These are phyloP conservation scores for Baccha elongata DNA, from an alignment of 2,888 invertebrate genomes.

Conservation along the genomic window DNA sequence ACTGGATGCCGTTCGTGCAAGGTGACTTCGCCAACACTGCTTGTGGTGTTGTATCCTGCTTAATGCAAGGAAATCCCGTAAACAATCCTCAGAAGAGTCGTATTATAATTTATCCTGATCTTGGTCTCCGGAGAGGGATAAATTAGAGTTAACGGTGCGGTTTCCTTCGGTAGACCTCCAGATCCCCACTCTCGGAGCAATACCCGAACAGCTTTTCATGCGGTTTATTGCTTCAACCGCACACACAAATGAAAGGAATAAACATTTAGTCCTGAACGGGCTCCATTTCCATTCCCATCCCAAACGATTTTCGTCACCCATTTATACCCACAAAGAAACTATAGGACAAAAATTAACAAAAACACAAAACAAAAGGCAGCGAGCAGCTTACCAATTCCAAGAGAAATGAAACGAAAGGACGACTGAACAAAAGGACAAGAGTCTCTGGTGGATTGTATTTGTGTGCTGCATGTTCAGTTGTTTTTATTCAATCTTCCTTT, in stretches of 20 bases:
- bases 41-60: conserved; percentile 30
- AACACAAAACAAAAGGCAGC: conserved; percentile 25
- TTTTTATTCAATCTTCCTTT: conserved; percentile 68
- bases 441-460: conserved; percentile 67
- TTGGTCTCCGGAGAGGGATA: conserved; percentile 74
- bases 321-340: conserved; percentile 32
- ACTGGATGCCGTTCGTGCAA: conserved; percentile 24
- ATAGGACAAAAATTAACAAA: conserved; percentile 24
- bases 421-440: conserved; percentile 19
- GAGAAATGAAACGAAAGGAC: neutral
- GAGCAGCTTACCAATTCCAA: conserved; percentile 49
- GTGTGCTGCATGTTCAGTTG: conserved; percentile 15
- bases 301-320: conserved; percentile 66
- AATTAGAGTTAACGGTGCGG: conserved; percentile 75
- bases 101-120: conserved; percentile 75
- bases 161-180: conserved; percentile 47
- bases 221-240: conserved; percentile 64
- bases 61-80: conserved; percentile 58
- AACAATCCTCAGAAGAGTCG: conserved; percentile 72
- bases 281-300: no score
- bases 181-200: conserved; percentile 52
- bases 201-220: conserved; percentile 61
- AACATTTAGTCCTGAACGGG: conserved; percentile 58
- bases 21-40: conserved; percentile 37
- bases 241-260: conserved; percentile 57